These are phyloP conservation scores for Pogonocichla stellata DNA, from an alignment of 2,113 vertebrate genomes.

Conservation along the genomic window DNA sequence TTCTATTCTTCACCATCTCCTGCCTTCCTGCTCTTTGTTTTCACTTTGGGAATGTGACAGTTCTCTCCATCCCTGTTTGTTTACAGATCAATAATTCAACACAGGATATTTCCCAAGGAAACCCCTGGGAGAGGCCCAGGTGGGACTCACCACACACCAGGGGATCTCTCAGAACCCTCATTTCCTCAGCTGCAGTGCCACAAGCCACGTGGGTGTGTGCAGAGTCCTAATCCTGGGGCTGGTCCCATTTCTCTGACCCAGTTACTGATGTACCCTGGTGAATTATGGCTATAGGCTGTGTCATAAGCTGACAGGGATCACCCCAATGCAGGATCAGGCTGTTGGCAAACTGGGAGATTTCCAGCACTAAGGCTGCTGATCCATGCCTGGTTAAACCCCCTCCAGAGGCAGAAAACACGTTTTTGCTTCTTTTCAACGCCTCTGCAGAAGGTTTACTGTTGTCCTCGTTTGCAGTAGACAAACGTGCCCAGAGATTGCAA, in stretches of 20 bases:
- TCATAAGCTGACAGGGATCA: not conserved
- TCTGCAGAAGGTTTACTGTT: not conserved
- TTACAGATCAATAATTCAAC: not conserved
- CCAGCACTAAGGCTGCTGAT: not conserved
- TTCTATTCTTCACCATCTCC: not conserved
- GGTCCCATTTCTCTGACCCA: not conserved
- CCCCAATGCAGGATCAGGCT: not conserved
- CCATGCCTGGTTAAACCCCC: not conserved
- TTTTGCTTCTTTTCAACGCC: not conserved
- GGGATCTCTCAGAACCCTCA: not conserved
- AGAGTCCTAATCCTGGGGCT: not conserved
- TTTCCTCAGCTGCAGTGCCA: not conserved
- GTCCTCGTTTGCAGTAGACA: not conserved
- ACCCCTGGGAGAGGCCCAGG: not conserved
- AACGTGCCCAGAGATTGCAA: not conserved
- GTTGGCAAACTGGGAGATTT: not conserved
- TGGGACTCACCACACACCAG: not conserved
- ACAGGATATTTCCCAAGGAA: not conserved
- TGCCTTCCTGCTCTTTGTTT: not conserved
- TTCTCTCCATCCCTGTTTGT: not conserved
- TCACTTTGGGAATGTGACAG: not conserved
- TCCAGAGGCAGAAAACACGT: not conserved
- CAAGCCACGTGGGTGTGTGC: fast-evolving
- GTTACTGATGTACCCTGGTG: not conserved
- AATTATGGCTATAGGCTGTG: not conserved